Base-by-base conservation (phyloP, 2,797 vertebrate species). In the Amblyraja radiata region DNA sequence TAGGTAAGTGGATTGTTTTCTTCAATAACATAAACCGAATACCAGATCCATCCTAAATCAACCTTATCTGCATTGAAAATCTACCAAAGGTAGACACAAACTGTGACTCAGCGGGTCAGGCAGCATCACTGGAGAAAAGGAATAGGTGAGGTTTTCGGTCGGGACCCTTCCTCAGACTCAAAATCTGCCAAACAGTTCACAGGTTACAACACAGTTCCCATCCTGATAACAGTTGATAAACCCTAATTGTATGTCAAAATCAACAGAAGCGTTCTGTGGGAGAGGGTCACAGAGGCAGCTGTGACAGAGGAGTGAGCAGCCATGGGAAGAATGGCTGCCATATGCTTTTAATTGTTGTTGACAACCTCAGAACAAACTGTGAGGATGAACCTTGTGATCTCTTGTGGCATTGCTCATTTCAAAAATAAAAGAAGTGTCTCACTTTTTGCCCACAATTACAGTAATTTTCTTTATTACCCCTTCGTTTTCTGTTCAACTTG, bases 21-120 rank as follows among this genome's bases (percentile, higher is more conserved):
- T 74, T 71, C 68, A 92, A 7, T 76, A 39, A 25, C 14, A 58
- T 92, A 36, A 11, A n/a, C 23, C 54, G 39, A 63, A 23, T 76
- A 92, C 76, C 28, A 92, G 73, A 68, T 58, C 54, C 46, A 76
- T 92, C 73, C n/a, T 76, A 92, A 54, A 54, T 92, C 71, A 14
- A 74, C 23, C 39, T 54, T 88, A 68, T 21, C 84, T 16, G 54
- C 32, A 74, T 10, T 73, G 73, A 92, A 76, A 58, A 54, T 76
- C 90, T 54, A 71, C 39, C 32, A 90, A 54, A 54, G 46, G 46
- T 54, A 54, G 46, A 54, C 46, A 54, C 3, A 6, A 54, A 54
- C 6, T 54, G 46, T 54, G 3, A 54, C 46, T 54, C 46, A 54
- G 46, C 46, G 2, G 46, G 46, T 2, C 1, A 39, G 39, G 39